Evolutionary conservation across 30 jellyfish, hydroid and myxozoan species (phyloP), one percentile per base, ranked within the genome.

Genomic region (Aurelia aurita complex sp. Pacific): DNA sequence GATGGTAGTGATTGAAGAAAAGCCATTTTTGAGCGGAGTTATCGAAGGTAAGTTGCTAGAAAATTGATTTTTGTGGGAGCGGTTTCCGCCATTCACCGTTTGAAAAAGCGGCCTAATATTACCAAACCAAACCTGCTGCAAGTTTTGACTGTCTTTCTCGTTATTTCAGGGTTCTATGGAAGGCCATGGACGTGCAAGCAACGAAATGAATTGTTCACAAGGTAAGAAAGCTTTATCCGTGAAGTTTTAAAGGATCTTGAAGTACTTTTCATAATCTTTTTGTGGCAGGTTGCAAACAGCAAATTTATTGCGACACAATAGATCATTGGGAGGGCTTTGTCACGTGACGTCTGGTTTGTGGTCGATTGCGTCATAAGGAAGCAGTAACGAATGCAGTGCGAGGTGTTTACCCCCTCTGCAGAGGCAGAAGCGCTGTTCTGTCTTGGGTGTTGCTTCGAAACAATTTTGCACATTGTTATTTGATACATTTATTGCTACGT

Each of bases 131-230:
- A 86, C 81, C 73, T 64, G 80, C 51, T 14, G 59, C 17, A 5
- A 68, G 23, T 6, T 51, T 50, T 61, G 38, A 14, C 42, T 9
- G 5, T 9, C 43, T 68, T 19, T 60, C 50, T 42, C 60, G 7
- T 59, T 33, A 3, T 83, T 87, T 67, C 71, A 95, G 99, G 99
- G 13, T 95, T 95, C 76, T 95, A 95, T 77, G 99, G 99, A 38
- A 81, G 99, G 54, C 99, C 99, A 12, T 95, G 99, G 99, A 95
- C 99, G 3, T 95, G 99, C 90, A 66, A 63, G 52, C 99, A 95
- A 77, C 79, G 99, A 67, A 89, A 80, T 60, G 99, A 95, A 51
- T 64, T 95, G 74, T 95, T 89, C 67, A 61, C 87, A 61, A 81
- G 99, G 99, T 95, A 76, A 34, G 75, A n/a, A 33, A 4, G 14